Percentiles rank a stretch among this genome's conserved stretches.
phyloP scores from a whole-genome alignment of 2,888 invertebrate species.

The Nasonia oneida region DNA sequence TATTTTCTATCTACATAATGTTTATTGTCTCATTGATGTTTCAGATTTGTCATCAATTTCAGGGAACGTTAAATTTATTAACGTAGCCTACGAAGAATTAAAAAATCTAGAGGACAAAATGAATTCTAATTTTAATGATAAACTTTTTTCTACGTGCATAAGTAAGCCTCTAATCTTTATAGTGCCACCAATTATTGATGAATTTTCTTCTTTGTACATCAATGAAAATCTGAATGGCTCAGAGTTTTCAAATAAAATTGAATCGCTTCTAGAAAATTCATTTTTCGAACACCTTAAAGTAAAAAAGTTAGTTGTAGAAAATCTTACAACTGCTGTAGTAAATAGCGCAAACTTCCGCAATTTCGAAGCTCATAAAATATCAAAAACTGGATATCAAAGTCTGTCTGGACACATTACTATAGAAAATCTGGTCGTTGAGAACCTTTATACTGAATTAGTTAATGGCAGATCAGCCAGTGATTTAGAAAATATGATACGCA shows the following conservation, averaged over 20 bases:
- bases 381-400: conserved; percentile 61
- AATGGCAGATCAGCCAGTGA: conserved; percentile 65
- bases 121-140: conserved; percentile 34
- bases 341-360: conserved; percentile 65
- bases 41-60: conserved; percentile 69
- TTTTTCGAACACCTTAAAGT: conserved; percentile 79
- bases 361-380: conserved; percentile 59
- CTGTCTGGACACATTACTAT: conserved; percentile 64
- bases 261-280: conserved; percentile 77
- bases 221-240: conserved; percentile 63
- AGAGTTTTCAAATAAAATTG: conserved; percentile 69
- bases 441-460: conserved; percentile 62
- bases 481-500: conserved; percentile 60
- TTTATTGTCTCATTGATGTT: conserved; percentile 54
- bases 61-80: conserved; percentile 66
- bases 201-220: conserved; percentile 64
- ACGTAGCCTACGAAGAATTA: conserved; percentile 64
- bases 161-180: conserved; percentile 66
- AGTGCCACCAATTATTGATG: conserved; percentile 66
- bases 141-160: conserved; percentile 60
- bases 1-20: background rate
- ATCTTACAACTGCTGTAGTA: conserved; percentile 62
- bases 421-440: conserved; percentile 63
- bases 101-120: conserved; percentile 64
- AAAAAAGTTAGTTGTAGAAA: conserved; percentile 77